A percentile compares a stretch with the other conserved stretches of the same genome.
Conservation (phyloP, 1,140 invertebrate genomes). For the Mercenaria mercenaria region DNA sequence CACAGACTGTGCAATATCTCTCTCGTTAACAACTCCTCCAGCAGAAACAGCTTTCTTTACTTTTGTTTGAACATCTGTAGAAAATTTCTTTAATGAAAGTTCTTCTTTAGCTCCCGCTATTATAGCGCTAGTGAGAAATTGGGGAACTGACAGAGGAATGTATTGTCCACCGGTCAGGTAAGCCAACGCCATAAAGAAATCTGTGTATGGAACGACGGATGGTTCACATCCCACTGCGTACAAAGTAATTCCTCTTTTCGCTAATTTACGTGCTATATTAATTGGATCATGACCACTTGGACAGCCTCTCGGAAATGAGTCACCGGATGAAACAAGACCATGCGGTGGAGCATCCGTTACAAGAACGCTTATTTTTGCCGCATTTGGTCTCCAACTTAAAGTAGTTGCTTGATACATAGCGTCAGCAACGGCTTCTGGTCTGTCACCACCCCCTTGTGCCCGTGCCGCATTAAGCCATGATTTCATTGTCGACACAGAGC, state of each 20-base stretch:
- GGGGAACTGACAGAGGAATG: slow-evolving; percentile 70
- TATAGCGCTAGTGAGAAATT: slow-evolving; percentile 69
- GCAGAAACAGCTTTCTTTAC: slow-evolving; percentile 54
- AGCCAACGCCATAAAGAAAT: slow-evolving; percentile 77
- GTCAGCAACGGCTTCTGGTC: slow-evolving; percentile 77
- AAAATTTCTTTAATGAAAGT: slow-evolving; percentile 72
- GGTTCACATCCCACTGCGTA: slow-evolving; percentile 78
- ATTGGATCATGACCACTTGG: slow-evolving; percentile 75
- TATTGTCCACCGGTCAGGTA: slow-evolving; percentile 77
- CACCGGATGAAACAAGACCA: slow-evolving; percentile 57
- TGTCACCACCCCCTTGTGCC: slow-evolving; percentile 75
- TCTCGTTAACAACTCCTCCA: background rate
- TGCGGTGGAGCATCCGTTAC: slow-evolving; percentile 78
- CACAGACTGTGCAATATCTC: slow-evolving; percentile 7
- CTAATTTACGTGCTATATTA: slow-evolving; percentile 65
- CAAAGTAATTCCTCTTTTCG: slow-evolving; percentile 71
- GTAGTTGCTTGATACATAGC: slow-evolving; percentile 70
- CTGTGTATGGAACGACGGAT: slow-evolving; percentile 70
- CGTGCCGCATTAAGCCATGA: slow-evolving; percentile 68
- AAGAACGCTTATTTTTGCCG: slow-evolving; percentile 76
- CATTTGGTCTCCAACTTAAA: slow-evolving; percentile 68
- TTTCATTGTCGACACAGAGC: slow-evolving; percentile 72
- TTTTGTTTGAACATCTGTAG: slow-evolving; percentile 72
- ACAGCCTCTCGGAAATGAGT: slow-evolving; percentile 67
- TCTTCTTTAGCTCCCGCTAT: slow-evolving; percentile 78